These are phyloP conservation scores for Oncorhynchus keta DNA, from an alignment of 2,113 vertebrate species.

Conservation along the genomic window DNA sequence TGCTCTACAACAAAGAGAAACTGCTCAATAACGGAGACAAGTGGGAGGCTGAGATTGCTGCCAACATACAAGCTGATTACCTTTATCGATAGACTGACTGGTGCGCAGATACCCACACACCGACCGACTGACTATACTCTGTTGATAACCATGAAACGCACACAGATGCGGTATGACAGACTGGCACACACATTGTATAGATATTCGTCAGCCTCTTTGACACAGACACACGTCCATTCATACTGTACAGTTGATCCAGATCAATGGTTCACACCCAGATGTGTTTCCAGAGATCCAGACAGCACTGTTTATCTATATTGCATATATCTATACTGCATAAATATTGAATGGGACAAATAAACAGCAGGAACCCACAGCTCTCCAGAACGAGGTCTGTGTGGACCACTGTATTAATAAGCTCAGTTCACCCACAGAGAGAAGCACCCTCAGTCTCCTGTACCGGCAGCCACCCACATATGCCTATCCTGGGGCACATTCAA, in stretches of 20 bases:
- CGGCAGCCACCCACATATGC: too few relatives aligned
- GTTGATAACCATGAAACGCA: background rate
- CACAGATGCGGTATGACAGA: background rate
- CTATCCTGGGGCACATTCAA: too few relatives aligned
- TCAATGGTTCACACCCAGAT: conserved; percentile 5
- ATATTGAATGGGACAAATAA: too few relatives aligned
- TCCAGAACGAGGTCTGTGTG: too few relatives aligned
- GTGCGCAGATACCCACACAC: background rate
- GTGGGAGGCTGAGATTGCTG: conserved; percentile 92
- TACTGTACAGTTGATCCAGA: conserved; percentile 26
- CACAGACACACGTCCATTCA: conserved; percentile 30
- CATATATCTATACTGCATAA: too few relatives aligned
- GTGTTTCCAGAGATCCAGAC: background rate
- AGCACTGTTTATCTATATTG: background rate
- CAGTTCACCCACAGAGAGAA: background rate
- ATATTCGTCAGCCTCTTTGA: conserved; percentile 23
- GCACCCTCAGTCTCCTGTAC: too few relatives aligned
- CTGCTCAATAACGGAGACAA: conserved; percentile 95
- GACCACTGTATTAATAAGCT: background rate
- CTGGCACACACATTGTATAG: conserved; percentile 22
- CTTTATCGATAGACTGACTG: conserved; percentile 82
- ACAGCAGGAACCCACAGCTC: too few relatives aligned
- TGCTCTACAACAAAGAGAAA: conserved; percentile 98
- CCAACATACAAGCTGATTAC: conserved; percentile 93
- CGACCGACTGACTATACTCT: background rate